A percentile compares a stretch with the other conserved stretches of the same genome.
Evolutionary conservation across 23 tunicate genomes (phyloP).

Genomic region (Clavelina lepadiformis): DNA sequence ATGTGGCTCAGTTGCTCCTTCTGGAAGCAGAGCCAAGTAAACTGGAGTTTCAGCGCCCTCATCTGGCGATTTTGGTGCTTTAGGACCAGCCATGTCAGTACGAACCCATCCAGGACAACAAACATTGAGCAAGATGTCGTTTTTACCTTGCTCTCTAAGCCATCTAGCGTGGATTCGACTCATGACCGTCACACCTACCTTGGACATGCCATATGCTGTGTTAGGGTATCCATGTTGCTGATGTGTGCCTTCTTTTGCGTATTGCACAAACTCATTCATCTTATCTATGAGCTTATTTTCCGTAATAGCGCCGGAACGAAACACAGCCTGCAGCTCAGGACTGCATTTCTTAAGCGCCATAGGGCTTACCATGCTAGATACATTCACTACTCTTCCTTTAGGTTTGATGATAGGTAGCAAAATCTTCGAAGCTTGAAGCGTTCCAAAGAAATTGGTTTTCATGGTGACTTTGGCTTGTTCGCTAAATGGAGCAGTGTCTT

Average conservation of each 20-base stretch:
- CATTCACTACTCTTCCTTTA: slow-evolving; percentile 63
- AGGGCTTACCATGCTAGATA: slow-evolving; percentile 37
- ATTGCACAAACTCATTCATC: slow-evolving; percentile 65
- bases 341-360: slow-evolving; percentile 54
- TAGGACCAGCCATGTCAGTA: slow-evolving; percentile 80
- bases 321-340: slow-evolving; percentile 40
- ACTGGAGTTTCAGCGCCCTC: slow-evolving; percentile 85
- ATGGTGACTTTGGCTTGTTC: slow-evolving; percentile 66
- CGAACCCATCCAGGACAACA: slow-evolving; percentile 86
- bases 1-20: slow-evolving; percentile 47
- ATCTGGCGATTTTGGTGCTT: slow-evolving; percentile 68
- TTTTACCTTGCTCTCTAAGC: slow-evolving; percentile 27
- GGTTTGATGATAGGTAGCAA: slow-evolving; percentile 58
- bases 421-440: slow-evolving; percentile 35
- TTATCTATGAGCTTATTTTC: slow-evolving; percentile 36
- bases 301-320: slow-evolving; percentile 53
- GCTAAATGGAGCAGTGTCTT: slow-evolving; percentile 55
- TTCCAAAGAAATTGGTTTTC: slow-evolving; percentile 42
- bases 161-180: slow-evolving; percentile 50
- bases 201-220: slow-evolving; percentile 76
- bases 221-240: slow-evolving; percentile 36
- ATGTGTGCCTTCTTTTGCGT: slow-evolving; percentile 28
- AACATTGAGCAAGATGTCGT: slow-evolving; percentile 61
- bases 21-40: slow-evolving; percentile 67
- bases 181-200: slow-evolving; percentile 58